Evolutionary conservation across 2,113 vertebrate species (phyloP).

Genomic region (Meles meles): DNA sequence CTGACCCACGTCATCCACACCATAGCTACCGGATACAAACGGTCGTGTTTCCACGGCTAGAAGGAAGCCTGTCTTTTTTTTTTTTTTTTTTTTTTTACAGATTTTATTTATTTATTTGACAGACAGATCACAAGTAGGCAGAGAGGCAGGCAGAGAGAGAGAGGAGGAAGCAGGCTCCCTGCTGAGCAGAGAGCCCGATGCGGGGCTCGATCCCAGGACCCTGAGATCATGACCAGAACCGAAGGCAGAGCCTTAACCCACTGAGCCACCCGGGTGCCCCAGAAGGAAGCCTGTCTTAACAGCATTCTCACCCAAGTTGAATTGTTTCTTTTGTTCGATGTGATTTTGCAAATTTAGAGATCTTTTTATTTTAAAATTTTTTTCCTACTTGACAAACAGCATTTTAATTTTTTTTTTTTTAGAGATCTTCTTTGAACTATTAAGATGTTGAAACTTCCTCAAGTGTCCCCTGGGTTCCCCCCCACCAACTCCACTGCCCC

Average conservation of each 20-base stretch:
- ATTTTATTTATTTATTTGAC: too few relatives aligned
- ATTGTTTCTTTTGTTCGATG: neutral
- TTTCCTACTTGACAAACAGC: too few relatives aligned
- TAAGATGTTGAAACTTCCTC: too few relatives aligned
- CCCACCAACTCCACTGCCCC: rapidly evolving
- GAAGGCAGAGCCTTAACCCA: too few relatives aligned
- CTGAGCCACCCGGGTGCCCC: too few relatives aligned
- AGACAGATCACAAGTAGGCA: too few relatives aligned
- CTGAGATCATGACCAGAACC: too few relatives aligned
- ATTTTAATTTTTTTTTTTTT: neutral
- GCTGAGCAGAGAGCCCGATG: too few relatives aligned
- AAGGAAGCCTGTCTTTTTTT: neutral
- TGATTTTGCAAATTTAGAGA: neutral
- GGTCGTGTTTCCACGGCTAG: rapidly evolving
- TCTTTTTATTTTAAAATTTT: neutral
- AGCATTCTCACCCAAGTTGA: neutral
- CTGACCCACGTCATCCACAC: rapidly evolving
- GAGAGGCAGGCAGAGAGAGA: too few relatives aligned
- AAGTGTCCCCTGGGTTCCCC: neutral
- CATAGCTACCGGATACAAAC: neutral
- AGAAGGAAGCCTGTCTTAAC: neutral
- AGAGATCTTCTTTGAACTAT: neutral
- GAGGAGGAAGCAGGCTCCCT: too few relatives aligned
- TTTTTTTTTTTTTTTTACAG: too few relatives aligned
- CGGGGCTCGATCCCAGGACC: too few relatives aligned